phyloP scores from a whole-genome alignment of 2,113 vertebrate species.

The Cariama cristata region DNA sequence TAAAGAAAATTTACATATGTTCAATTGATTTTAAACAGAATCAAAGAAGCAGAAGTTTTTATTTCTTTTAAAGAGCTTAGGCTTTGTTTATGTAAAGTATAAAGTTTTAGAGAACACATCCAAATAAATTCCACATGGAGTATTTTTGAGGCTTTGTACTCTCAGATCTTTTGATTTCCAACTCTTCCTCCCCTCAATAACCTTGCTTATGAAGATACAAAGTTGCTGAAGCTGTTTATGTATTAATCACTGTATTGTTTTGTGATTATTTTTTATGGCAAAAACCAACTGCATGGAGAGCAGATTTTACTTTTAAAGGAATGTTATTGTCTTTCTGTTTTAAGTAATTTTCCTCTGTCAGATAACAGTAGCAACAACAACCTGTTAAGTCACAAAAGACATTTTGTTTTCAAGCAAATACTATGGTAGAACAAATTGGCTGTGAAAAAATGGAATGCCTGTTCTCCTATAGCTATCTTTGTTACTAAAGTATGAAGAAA shows the following conservation, averaged over 20 bases:
- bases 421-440: neutral
- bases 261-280: neutral
- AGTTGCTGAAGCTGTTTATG: neutral
- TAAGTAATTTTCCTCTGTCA: neutral
- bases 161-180: neutral
- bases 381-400: neutral
- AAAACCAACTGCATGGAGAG: neutral
- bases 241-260: neutral
- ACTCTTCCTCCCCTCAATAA: neutral
- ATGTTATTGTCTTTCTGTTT: neutral
- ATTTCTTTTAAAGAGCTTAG: neutral
- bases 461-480: neutral
- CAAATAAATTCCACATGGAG: neutral
- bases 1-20: neutral
- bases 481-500: conserved; percentile 14
- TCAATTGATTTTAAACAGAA: neutral
- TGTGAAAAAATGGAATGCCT: neutral
- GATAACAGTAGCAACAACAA: neutral
- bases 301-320: neutral
- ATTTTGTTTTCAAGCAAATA: neutral
- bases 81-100: neutral
- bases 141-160: neutral
- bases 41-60: neutral
- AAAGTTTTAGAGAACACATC: neutral
- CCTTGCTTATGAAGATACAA: neutral